Evolutionary conservation across 2,113 vertebrate species (phyloP).

Genomic region (Epinephelus moara): DNA sequence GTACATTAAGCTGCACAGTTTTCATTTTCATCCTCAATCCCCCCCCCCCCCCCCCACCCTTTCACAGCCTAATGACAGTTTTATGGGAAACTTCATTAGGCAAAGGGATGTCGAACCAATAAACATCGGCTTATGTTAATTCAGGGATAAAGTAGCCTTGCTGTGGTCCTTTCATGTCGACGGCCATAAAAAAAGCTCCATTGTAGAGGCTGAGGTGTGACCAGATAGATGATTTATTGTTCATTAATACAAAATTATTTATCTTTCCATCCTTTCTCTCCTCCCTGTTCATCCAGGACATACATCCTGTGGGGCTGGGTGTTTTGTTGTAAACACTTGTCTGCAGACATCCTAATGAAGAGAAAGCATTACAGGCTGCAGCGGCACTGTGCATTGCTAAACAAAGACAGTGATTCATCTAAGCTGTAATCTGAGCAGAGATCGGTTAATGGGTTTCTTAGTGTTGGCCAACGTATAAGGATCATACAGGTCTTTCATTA

Average conservation of each 20-base stretch:
- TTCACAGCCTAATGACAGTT: conserved; percentile 76
- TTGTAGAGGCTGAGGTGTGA: conserved; percentile 32
- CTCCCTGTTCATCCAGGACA: conserved; percentile 10
- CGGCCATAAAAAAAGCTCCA: conserved; percentile 4
- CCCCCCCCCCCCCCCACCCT: conserved; percentile 11
- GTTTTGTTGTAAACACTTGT: conserved; percentile 23
- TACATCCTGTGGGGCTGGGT: neutral
- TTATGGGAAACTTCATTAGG: conserved; percentile 82
- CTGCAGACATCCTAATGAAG: conserved; percentile 60
- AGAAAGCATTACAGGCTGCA: conserved; percentile 50
- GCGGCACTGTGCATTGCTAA: conserved; percentile 25
- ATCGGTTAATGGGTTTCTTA: conserved; percentile 29
- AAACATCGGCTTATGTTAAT: conserved; percentile 72
- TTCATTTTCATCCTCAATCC: conserved; percentile 58
- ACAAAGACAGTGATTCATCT: conserved; percentile 69
- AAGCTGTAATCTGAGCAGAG: conserved; percentile 55
- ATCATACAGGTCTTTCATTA: conserved; percentile 26
- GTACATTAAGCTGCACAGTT: conserved; percentile 74
- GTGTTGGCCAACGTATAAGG: conserved; percentile 1
- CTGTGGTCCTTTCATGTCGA: conserved; percentile 35
- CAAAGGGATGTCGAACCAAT: conserved; percentile 63
- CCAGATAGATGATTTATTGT: conserved; percentile 52
- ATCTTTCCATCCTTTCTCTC: conserved; percentile 28
- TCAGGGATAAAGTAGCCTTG: conserved; percentile 55
- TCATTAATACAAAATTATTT: conserved; percentile 58